Evolutionary conservation across 2,113 vertebrate species (phyloP).

Genomic region (Rostratula benghalensis): DNA sequence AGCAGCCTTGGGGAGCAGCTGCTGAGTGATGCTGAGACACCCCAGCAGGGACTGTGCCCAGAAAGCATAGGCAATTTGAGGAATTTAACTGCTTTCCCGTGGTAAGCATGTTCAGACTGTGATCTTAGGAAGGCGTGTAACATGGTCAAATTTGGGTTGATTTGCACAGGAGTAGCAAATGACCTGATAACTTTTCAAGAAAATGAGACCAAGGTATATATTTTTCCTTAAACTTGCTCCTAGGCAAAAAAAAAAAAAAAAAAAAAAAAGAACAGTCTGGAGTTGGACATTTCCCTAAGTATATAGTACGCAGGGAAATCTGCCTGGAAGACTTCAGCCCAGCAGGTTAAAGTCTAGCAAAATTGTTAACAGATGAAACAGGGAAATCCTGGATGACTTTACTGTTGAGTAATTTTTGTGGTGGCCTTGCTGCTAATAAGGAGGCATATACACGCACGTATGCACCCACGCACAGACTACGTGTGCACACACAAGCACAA

Average conservation of each 20-base stretch:
- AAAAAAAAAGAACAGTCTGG: background rate
- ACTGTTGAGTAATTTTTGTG: background rate
- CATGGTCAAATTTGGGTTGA: background rate
- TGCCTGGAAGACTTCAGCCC: background rate
- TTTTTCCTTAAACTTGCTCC: background rate
- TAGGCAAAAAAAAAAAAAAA: background rate
- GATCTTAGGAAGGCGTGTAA: background rate
- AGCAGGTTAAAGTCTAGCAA: background rate
- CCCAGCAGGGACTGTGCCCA: background rate
- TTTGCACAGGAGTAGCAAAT: background rate
- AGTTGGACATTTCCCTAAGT: background rate
- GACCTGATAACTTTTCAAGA: background rate
- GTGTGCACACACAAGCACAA: background rate
- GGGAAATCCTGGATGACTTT: background rate
- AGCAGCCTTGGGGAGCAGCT: background rate
- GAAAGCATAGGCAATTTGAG: background rate
- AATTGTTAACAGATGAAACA: background rate
- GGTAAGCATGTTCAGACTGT: background rate
- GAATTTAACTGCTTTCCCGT: background rate
- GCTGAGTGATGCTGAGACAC: rapidly evolving
- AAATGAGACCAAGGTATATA: background rate
- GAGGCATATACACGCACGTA: rapidly evolving
- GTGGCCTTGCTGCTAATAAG: background rate
- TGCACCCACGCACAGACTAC: background rate
- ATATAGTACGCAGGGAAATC: background rate